Base-by-base conservation (phyloP, 2,113 vertebrate species). In the Motacilla tschutschensis region DNA sequence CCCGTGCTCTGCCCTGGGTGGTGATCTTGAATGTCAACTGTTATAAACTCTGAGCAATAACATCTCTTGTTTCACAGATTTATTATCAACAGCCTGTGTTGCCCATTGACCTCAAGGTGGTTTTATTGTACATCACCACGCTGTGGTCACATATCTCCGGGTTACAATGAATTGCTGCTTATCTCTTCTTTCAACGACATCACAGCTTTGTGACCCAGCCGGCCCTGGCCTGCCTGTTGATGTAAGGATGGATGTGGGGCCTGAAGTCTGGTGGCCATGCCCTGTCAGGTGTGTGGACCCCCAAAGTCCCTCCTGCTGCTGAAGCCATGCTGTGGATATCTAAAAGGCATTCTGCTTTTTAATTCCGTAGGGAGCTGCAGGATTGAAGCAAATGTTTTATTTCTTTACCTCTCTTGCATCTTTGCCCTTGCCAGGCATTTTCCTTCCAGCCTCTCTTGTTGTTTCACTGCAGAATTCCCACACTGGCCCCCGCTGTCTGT, bases 51-150 rank as follows among this genome's bases (percentile, higher is more conserved):
- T 31, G 43, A 80, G 90, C 36, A 43, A 93, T 91, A 87, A 90
- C 79, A 84, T 65, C 69, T 77, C 79, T 80, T 60, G 35, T 91
- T 93, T 88, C 86, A 70, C 71, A 69, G 88, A 92, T 93, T 93
- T 95, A 84, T 95, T 90, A 87, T 67, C 90, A 87, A 55, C 86
- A 87, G 72, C 65, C 57, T 31, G 48, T 55, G 6, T 85, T 93
- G 87, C 81, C 88, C 92, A 64, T 90, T 93, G 93, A 91, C 92
- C 94, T 92, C 84, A 74, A 82, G 65, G 73, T 88, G 75, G 81
- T 92, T 94, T 92, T 92, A 95, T 90, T 77, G 88, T 89, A 67
- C 78, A 87, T 70, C 86, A 35, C 80, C 55, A 38, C 4, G 53
- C 72, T 83, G 72, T 92, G 94, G 93, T 79, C 94, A 85, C 87